Evolutionary conservation across 1,140 invertebrate species (phyloP).

Genomic region (Neodiprion virginianus): DNA sequence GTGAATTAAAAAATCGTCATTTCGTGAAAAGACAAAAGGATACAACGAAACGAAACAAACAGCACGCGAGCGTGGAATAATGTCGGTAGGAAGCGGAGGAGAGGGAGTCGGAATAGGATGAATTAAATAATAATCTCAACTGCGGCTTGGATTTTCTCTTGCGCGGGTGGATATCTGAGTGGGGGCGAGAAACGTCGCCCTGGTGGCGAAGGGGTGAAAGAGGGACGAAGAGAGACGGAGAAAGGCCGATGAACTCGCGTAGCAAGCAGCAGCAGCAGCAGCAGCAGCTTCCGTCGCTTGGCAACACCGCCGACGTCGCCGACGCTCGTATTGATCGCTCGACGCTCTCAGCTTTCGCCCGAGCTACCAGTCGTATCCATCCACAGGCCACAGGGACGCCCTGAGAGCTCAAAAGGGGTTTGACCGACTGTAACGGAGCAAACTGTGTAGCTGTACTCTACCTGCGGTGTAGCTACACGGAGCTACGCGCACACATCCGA

Average conservation of each 20-base stretch:
- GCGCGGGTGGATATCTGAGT: slow-evolving; percentile 2
- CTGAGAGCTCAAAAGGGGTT: slow-evolving; percentile 18
- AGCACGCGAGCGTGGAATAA: background rate
- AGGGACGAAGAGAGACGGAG: slow-evolving; percentile 32
- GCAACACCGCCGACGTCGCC: slow-evolving; percentile 41
- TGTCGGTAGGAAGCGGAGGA: slow-evolving; percentile 23
- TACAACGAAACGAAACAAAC: too few species aligned
- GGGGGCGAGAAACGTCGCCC: slow-evolving; percentile 9
- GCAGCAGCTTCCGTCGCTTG: slow-evolving; percentile 57
- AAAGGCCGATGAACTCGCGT: slow-evolving; percentile 50
- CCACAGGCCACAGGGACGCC: slow-evolving; percentile 11
- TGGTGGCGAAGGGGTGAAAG: slow-evolving; percentile 27
- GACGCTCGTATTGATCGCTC: slow-evolving; percentile 25
- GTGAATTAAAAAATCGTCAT: too few species aligned
- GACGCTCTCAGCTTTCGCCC: slow-evolving; percentile 8
- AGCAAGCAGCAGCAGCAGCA: slow-evolving; percentile 11
- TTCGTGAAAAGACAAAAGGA: too few species aligned
- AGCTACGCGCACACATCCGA: too few species aligned
- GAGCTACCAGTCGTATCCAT: slow-evolving; percentile 22
- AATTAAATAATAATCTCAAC: slow-evolving; percentile 1
- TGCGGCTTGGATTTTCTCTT: slow-evolving; percentile 12
- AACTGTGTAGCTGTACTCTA: background rate
- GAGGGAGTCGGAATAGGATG: slow-evolving; percentile 12
- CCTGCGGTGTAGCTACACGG: too few species aligned
- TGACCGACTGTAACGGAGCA: slow-evolving; percentile 6